Percentiles rank a stretch among this genome's conserved stretches.
Conservation (phyloP, 2,888 invertebrate genomes). For the Pollenia amentaria region DNA sequence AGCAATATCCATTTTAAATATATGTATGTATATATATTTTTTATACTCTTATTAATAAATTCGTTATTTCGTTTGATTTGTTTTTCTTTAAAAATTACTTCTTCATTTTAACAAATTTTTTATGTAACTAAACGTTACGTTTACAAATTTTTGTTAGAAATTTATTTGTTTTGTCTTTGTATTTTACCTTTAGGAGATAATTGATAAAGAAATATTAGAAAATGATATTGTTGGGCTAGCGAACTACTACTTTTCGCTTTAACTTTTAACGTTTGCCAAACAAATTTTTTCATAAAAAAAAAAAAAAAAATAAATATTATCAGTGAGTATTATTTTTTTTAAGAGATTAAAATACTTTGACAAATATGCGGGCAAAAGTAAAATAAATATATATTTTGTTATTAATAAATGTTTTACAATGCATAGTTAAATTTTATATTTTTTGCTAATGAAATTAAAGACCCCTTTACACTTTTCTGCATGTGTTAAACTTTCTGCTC, state of each 20-base stretch:
- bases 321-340: constrained; percentile 28
- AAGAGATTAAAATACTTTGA: constrained; percentile 31
- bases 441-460: constrained; percentile 7
- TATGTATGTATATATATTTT: background rate
- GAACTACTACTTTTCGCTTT: background rate
- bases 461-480: no score
- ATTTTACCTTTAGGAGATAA: background rate
- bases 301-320: constrained; percentile 30
- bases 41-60: background rate
- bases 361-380: constrained; percentile 1
- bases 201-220: constrained; percentile 25
- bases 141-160: background rate
- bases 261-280: constrained; percentile 12
- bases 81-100: constrained; percentile 2
- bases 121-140: background rate
- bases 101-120: background rate
- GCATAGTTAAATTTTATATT: background rate
- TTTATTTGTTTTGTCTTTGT: background rate
- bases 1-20: constrained; percentile 27
- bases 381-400: constrained; percentile 33
- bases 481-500: no score
- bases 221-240: background rate
- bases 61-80: background rate
- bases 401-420: constrained; percentile 11
- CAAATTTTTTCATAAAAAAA: constrained; percentile 18